Conservation (phyloP, 2,888 invertebrate genomes). For the Galeruca laticollis region DNA sequence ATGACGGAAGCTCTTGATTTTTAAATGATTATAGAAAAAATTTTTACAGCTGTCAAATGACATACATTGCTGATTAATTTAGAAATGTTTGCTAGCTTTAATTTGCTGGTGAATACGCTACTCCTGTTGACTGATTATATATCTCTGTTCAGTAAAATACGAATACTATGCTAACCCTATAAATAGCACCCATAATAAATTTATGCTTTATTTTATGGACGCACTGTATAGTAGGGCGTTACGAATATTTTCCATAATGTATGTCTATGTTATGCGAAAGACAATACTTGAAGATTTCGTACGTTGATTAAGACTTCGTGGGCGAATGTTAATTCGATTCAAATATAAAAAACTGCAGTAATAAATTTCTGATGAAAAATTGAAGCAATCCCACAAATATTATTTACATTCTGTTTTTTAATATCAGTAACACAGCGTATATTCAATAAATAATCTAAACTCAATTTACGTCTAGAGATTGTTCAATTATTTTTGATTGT, state of each 20-base stretch:
- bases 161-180: too few relatives aligned
- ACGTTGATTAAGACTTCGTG: slow-evolving; percentile 15
- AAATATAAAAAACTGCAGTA: slow-evolving; percentile 15
- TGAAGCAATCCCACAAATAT: slow-evolving; percentile 21
- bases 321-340: slow-evolving; percentile 21
- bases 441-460: slow-evolving; percentile 38
- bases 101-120: too few relatives aligned
- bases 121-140: too few relatives aligned
- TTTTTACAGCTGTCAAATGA: too few relatives aligned
- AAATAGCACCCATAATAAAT: too few relatives aligned
- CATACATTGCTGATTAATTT: too few relatives aligned
- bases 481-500: too few relatives aligned
- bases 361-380: slow-evolving; percentile 23
- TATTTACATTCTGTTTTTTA: slow-evolving; percentile 8
- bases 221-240: background rate
- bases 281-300: slow-evolving; percentile 8
- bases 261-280: background rate
- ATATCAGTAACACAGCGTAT: slow-evolving; percentile 1
- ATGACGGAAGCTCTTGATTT: too few relatives aligned
- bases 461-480: slow-evolving; percentile 31
- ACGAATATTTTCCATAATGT: background rate
- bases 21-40: too few relatives aligned
- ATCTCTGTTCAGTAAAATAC: too few relatives aligned
- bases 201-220: too few relatives aligned
- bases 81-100: too few relatives aligned